Evolutionary conservation across 2,797 vertebrate species (phyloP).

Genomic region (Protonibea diacanthus): DNA sequence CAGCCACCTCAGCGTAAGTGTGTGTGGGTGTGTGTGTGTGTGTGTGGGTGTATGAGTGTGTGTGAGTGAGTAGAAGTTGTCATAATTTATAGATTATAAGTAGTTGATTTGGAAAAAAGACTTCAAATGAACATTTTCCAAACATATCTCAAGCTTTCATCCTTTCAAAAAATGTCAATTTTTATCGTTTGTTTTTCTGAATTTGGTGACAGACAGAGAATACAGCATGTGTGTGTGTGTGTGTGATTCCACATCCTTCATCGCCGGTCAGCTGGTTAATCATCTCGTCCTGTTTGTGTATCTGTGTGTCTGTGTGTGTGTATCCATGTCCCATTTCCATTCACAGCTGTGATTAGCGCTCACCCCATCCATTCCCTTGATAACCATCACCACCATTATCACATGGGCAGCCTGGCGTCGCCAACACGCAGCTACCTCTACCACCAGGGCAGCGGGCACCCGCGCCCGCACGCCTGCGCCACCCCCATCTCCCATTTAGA

Average conservation of each 20-base stretch:
- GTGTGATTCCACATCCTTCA: conserved; percentile 19
- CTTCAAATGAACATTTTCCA: background rate
- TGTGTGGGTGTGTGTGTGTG: conserved; percentile 42
- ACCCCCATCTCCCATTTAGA: conserved; percentile 94
- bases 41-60: background rate
- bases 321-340: conserved; percentile 88
- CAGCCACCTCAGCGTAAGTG: conserved; percentile 99
- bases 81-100: background rate
- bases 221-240: conserved; percentile 36
- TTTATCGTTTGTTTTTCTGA: background rate
- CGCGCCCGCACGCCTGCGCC: conserved; percentile 87
- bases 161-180: conserved; percentile 15
- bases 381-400: conserved; percentile 99
- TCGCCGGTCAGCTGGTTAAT: conserved; percentile 55
- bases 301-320: conserved; percentile 52
- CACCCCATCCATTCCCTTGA: conserved; percentile 99
- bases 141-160: conserved; percentile 31
- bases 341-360: conserved; percentile 99
- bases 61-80: background rate
- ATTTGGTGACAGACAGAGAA: conserved; percentile 4
- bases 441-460: conserved; percentile 87
- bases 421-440: conserved; percentile 95
- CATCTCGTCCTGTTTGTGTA: conserved; percentile 59
- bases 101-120: background rate
- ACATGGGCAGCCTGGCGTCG: conserved; percentile 97